phyloP scores from a whole-genome alignment of 2,888 invertebrate species.

The Scrobipalpa atriplicella region DNA sequence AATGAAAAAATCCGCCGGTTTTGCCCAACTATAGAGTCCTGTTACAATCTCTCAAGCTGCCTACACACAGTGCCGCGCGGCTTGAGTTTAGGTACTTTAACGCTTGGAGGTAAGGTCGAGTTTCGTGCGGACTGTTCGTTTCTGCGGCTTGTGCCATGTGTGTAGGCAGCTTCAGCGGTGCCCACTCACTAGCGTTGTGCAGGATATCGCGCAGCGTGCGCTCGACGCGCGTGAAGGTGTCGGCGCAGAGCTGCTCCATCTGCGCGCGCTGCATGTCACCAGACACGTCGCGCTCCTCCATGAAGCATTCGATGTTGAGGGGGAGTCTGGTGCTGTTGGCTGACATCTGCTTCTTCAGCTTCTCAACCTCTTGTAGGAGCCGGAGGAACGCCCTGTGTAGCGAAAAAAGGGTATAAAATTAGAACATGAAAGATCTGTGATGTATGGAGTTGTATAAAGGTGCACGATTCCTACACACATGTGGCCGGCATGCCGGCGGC shows the following conservation, averaged over 20 bases:
- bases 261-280: constrained; percentile 91
- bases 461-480: too few relatives aligned
- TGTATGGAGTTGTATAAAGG: too few relatives aligned
- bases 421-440: too few relatives aligned
- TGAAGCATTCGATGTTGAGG: constrained; percentile 98
- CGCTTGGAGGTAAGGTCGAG: too few relatives aligned
- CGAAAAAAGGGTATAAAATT: background rate
- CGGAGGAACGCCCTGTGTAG: constrained; percentile 89
- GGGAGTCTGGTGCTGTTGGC: constrained; percentile 98
- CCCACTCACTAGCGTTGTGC: constrained; percentile 89
- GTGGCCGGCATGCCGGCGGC: too few relatives aligned
- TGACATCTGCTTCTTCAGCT: constrained; percentile 99
- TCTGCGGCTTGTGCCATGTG: constrained; percentile 72
- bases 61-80: too few relatives aligned
- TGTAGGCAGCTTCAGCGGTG: background rate
- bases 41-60: too few relatives aligned
- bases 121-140: too few relatives aligned
- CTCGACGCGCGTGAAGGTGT: constrained; percentile 91
- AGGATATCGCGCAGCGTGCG: constrained; percentile 88
- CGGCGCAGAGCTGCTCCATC: constrained; percentile 93
- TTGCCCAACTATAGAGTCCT: too few relatives aligned
- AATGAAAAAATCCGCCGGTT: too few relatives aligned
- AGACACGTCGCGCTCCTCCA: constrained; percentile 98
- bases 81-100: background rate
- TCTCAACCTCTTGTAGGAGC: constrained; percentile 96